Evolutionary conservation across 2,797 vertebrate genomes (phyloP).

Genomic region (Sphenopsis melanotis): DNA sequence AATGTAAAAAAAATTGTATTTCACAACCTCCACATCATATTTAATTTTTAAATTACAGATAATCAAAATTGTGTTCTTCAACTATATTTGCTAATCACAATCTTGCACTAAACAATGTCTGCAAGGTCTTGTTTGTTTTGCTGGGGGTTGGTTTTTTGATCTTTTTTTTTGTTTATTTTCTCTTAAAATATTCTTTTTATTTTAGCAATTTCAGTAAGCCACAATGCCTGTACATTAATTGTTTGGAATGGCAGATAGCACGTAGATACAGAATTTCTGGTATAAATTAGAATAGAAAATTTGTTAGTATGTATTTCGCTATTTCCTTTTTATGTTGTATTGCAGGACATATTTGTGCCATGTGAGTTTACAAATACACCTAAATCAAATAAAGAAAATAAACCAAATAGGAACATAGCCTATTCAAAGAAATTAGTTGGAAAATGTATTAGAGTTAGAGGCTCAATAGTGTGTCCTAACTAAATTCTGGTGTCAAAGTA

Average conservation of each 20-base stretch:
- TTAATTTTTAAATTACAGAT: not conserved
- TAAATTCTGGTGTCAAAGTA: not conserved
- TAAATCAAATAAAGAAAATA: not conserved
- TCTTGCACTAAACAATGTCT: not conserved
- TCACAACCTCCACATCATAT: not conserved
- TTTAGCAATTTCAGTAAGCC: not conserved
- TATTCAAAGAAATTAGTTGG: not conserved
- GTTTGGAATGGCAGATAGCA: not conserved
- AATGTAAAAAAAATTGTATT: not conserved
- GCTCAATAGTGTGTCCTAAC: not conserved
- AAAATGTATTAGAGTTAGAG: not conserved
- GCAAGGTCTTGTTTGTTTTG: not conserved
- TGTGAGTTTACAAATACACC: not conserved
- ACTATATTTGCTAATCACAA: not conserved
- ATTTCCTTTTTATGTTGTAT: not conserved
- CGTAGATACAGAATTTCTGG: rapidly evolving
- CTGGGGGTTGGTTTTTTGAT: rapidly evolving
- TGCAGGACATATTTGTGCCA: not conserved
- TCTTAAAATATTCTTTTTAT: not conserved
- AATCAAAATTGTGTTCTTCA: not conserved
- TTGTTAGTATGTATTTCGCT: not conserved
- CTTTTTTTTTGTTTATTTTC: not conserved
- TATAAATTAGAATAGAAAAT: not conserved
- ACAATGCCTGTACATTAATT: not conserved
- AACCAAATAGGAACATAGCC: not conserved